Conservation (phyloP, 2,113 vertebrate genomes). For the Marcusenius ussheri region DNA sequence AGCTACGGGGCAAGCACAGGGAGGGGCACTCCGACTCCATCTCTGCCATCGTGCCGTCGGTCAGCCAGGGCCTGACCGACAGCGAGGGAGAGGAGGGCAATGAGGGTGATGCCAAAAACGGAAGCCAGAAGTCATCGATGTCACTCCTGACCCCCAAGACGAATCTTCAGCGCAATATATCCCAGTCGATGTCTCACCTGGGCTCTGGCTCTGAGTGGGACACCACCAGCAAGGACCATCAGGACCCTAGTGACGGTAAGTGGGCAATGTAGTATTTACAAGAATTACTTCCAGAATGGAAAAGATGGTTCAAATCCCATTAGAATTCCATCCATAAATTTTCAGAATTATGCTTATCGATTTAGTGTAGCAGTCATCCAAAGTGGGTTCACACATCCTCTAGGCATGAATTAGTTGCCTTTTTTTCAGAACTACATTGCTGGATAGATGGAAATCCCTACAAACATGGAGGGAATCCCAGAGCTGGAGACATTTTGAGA, state of each 20-base stretch:
- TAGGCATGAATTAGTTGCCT: background rate
- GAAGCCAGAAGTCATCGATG: constrained; percentile 59
- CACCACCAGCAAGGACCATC: constrained; percentile 49
- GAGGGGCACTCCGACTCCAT: constrained; percentile 58
- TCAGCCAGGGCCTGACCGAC: constrained; percentile 62
- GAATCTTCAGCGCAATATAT: constrained; percentile 71
- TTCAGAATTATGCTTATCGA: background rate
- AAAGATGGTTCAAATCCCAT: background rate
- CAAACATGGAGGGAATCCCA: background rate
- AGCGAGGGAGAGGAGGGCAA: constrained; percentile 70
- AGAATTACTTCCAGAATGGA: background rate
- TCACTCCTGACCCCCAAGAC: constrained; percentile 81
- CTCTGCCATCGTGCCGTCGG: constrained; percentile 60
- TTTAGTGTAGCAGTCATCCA: background rate
- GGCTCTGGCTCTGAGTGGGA: constrained; percentile 49
- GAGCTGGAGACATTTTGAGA: background rate
- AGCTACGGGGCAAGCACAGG: constrained; percentile 77
- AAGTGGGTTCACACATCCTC: background rate
- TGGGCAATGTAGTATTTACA: background rate
- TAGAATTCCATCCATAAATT: background rate
- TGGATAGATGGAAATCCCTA: background rate
- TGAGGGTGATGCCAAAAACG: background rate
- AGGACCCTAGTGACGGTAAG: constrained; percentile 57
- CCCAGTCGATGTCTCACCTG: constrained; percentile 83
- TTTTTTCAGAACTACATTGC: background rate